Evolutionary conservation across 2,113 vertebrate genomes (phyloP).

Genomic region (Ornithorhynchus anatinus): DNA sequence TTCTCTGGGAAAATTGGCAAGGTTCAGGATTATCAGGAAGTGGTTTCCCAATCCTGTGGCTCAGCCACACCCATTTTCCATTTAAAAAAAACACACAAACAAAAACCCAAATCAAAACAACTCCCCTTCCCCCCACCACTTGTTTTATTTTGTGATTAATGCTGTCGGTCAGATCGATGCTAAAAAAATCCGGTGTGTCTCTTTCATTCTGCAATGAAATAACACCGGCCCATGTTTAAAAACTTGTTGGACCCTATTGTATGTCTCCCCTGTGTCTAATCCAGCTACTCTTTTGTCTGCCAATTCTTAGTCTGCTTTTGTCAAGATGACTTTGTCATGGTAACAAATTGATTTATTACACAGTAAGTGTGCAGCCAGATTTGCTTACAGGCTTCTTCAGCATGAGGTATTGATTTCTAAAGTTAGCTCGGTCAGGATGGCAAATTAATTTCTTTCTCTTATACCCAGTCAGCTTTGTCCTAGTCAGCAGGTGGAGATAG

Average conservation of each 20-base stretch:
- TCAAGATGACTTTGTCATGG: background rate
- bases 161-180: background rate
- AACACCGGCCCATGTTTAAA: conserved; percentile 17
- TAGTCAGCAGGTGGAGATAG: background rate
- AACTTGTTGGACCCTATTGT: conserved; percentile 23
- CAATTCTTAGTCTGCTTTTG: background rate
- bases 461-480: conserved; percentile 2
- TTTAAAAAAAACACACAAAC: too few relatives aligned
- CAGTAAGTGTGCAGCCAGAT: background rate
- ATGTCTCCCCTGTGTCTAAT: background rate
- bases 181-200: conserved; percentile 22
- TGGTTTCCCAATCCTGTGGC: too few relatives aligned
- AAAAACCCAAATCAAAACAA: background rate
- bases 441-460: conserved; percentile 4
- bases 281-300: background rate
- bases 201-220: conserved; percentile 33
- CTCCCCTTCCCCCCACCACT: too few relatives aligned
- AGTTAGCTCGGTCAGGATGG: background rate
- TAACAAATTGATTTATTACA: conserved; percentile 26
- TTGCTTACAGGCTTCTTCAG: conserved; percentile 20
- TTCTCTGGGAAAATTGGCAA: too few relatives aligned
- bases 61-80: too few relatives aligned
- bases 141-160: background rate
- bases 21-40: too few relatives aligned
- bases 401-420: background rate